A percentile compares a stretch with the other conserved stretches of the same genome.
These are phyloP conservation scores for Brachionus angularis DNA, from an alignment of 1,140 invertebrate genomes.

Conservation along the genomic window DNA sequence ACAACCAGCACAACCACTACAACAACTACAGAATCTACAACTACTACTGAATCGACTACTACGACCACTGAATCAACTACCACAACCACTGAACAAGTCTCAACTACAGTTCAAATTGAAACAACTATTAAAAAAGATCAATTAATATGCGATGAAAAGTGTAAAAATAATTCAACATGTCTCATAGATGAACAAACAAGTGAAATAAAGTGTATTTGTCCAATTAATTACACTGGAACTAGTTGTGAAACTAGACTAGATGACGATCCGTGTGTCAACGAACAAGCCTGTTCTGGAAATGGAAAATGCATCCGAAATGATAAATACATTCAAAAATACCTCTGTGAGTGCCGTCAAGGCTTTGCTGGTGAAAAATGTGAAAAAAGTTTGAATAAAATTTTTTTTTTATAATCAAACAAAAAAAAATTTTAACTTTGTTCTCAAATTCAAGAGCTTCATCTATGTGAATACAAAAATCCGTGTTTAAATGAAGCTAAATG, in stretches of 20 bases:
- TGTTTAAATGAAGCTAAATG: slow-evolving; percentile 13
- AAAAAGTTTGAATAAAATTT: neutral
- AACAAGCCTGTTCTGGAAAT: slow-evolving; percentile 3
- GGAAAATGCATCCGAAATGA: slow-evolving; percentile 5
- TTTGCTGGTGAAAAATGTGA: neutral
- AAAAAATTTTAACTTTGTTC: neutral
- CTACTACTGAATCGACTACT: neutral
- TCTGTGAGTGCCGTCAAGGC: neutral
- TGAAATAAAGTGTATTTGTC: slow-evolving; percentile 45
- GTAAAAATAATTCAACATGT: slow-evolving; percentile 27
- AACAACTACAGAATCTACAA: neutral
- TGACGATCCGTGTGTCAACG: neutral
- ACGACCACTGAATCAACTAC: neutral
- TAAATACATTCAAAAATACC: neutral
- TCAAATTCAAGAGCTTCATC: neutral
- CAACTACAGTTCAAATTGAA: neutral
- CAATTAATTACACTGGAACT: slow-evolving; percentile 44
- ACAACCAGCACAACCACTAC: neutral
- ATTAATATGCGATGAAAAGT: neutral
- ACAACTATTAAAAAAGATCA: neutral
- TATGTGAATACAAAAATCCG: slow-evolving; percentile 1
- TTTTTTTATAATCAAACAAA: neutral
- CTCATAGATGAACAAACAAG: neutral
- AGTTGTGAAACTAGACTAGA: slow-evolving; percentile 3
- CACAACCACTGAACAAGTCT: neutral